Evolutionary conservation across 2,888 invertebrate species (phyloP), one percentile per base, ranked within the genome.

Genomic region (Pycnomerus fuliginosus): DNA sequence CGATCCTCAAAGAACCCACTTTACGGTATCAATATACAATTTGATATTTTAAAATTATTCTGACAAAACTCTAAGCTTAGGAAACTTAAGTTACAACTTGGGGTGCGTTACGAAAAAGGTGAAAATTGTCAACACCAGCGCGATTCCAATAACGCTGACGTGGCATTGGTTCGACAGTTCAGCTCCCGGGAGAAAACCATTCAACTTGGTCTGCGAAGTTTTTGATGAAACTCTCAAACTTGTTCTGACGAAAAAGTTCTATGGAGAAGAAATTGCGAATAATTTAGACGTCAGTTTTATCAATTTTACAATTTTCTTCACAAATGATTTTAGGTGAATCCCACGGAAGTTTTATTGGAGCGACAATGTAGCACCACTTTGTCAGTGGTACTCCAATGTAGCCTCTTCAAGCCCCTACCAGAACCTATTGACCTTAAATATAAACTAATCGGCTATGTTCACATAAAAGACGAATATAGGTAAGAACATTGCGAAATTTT

Each of bases 1-100:
- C 62, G 4, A 50, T 58, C 13, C 50, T 56, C 5, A 53, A 58
- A 23, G 48, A 53, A 41, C 65, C 69, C 2, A 62, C 62, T 8
- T 41, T 71, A 28, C 62, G 69, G 69, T 70, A 47, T 14, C n/a
- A 5, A 20, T 14, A 2, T 11, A 28, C 28, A 2, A n/a, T n/a
- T n/a, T n/a, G n/a, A n/a, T n/a, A n/a, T n/a, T n/a, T n/a, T n/a
- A n/a, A n/a, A n/a, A n/a, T n/a, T n/a, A n/a, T n/a, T n/a, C n/a
- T n/a, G n/a, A n/a, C n/a, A n/a, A n/a, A 23, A 23, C 4, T 23
- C n/a, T 31, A 34, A 20, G 5, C 7, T 20, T 8, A 20, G 8
- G 8, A 20, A 20, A 20, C 20, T 20, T 20, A 20, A 20, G 8
- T 7, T 20, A 7, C 20, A 20, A 20, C 7, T 20, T 20, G 8